Conservation (phyloP, 37 sponge, comb jelly and placozoan species). For the Haliclona indistincta region DNA sequence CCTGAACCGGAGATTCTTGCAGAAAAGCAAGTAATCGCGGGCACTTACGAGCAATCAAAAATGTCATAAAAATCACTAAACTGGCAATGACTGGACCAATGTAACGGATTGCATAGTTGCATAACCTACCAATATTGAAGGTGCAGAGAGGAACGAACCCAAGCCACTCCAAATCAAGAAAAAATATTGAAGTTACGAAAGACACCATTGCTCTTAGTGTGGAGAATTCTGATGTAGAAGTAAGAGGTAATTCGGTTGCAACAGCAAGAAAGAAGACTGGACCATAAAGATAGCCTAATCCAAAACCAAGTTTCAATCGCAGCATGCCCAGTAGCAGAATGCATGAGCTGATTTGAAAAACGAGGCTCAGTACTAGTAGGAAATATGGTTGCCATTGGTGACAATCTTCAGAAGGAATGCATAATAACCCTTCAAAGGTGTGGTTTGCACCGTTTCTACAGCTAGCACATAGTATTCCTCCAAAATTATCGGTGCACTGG, state of each 20-base stretch:
- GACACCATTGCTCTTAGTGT: not conserved
- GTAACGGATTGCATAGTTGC: not conserved
- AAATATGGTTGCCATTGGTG: conserved; percentile 3
- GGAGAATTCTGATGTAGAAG: not conserved
- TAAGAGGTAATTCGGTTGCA: not conserved
- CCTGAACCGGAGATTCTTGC: conserved; percentile 5
- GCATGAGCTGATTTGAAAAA: not conserved
- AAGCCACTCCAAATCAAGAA: not conserved
- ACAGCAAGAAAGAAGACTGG: conserved; percentile 15
- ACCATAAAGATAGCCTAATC: conserved; percentile 19
- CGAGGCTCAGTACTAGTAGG: not conserved
- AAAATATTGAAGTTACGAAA: not conserved
- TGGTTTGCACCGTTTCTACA: not conserved
- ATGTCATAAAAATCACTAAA: not conserved
- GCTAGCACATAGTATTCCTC: not conserved
- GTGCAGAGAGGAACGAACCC: conserved; percentile 6
- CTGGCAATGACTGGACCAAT: conserved; percentile 2
- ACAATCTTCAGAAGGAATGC: not conserved
- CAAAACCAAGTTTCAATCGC: not conserved
- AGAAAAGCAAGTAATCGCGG: not conserved
- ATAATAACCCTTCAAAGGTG: not conserved
- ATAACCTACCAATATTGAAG: not conserved
- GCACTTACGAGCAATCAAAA: not conserved
- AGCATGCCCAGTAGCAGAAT: not conserved
- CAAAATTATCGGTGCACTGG: not conserved